Evolutionary conservation across 2,888 invertebrate species (phyloP).

Genomic region (Protonemura montana): DNA sequence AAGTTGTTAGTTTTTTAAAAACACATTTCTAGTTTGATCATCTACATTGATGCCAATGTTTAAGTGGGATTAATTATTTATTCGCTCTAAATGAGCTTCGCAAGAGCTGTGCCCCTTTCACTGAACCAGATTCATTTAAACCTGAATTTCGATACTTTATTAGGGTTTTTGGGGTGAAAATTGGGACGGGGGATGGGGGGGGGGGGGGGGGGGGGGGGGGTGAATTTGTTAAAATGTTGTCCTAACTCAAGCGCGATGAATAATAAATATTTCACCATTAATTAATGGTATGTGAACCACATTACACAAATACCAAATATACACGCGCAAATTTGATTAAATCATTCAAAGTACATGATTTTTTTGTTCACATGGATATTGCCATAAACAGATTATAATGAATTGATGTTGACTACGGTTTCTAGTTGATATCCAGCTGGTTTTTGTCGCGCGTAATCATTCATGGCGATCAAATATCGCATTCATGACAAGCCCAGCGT

Average conservation of each 20-base stretch:
- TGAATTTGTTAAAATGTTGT: neutral
- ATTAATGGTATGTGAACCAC: neutral
- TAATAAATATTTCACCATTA: neutral
- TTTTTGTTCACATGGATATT: neutral
- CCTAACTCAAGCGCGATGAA: neutral
- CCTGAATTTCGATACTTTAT: too few species aligned
- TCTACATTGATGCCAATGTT: too few species aligned
- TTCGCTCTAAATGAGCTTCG: too few species aligned
- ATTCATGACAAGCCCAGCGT: neutral
- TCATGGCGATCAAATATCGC: neutral
- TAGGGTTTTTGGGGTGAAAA: too few species aligned
- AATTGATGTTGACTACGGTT: neutral
- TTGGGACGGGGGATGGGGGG: neutral
- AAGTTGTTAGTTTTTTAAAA: too few species aligned
- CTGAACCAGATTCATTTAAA: too few species aligned
- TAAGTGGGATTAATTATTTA: too few species aligned
- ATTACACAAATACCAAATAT: neutral
- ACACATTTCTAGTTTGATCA: too few species aligned
- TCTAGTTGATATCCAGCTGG: neutral
- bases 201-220: neutral
- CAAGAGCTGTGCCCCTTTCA: too few species aligned
- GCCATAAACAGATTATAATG: neutral
- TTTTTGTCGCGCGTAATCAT: neutral
- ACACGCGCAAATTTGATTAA: neutral
- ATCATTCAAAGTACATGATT: neutral